Evolutionary conservation across 2,888 invertebrate genomes (phyloP), one percentile per base, ranked within the genome.

Genomic region (Heliconius erato): DNA sequence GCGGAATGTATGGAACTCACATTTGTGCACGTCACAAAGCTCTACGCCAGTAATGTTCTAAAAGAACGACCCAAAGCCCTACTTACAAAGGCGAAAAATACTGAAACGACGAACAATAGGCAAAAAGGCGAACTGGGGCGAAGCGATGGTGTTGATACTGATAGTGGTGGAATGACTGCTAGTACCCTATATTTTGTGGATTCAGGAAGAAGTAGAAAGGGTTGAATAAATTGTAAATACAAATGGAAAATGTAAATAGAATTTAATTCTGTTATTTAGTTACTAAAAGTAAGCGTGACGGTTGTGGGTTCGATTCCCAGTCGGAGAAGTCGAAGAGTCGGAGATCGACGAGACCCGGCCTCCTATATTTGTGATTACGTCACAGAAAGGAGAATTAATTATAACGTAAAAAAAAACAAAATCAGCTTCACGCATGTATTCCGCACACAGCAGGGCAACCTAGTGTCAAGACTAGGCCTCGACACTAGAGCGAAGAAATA

Each of bases 31-130:
- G 63, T 74, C 63, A 79, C 86, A 82, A 81, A 84, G 84, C 84
- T 81, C 82, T 82, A 82, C 79, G 80, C 83, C 81, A 84, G 83
- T 80, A 81, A 85, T 84, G 82, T 83, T 26, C 79, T 79, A 72
- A 67, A 65, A 79, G 76, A 76, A 76, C 74, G 59, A 67, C 67
- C 67, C 44, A 82, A 72, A 80, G 82, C 74, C 83, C 87, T 84
- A 87, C 80, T 86, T 87, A 83, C 79, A 83, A 68, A 79, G 74
- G 40, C 74, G 80, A 59, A 77, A 54, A 79, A 85, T 74, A 82
- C 83, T 80, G 80, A 84, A 86, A 85, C 84, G 85, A 86, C 84
- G 84, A 85, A 86, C 85, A 85, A 86, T 84, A 82, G 84, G 65
- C 85, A 81, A 85, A 83, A 83, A 83, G 83, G 84, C 83, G 84